Evolutionary conservation across 2,797 vertebrate genomes (phyloP), one percentile per base, ranked within the genome.

Genomic region (Cyclopterus lumpus): DNA sequence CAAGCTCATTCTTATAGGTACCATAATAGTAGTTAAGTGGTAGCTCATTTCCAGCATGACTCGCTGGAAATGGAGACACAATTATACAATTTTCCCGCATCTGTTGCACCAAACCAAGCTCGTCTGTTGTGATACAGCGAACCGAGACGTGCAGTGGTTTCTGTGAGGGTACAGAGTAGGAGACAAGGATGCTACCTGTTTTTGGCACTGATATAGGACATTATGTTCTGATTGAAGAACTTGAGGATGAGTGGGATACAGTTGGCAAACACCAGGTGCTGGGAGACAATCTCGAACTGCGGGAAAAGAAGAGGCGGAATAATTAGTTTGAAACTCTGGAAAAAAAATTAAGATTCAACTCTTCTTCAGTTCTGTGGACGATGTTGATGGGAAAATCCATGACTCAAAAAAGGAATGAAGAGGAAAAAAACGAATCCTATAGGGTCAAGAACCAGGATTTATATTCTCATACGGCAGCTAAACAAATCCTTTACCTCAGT

Each of bases 151-250:
- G 26, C 2, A 2, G 44, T n/a, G 64, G 1, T 54, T 69, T 32
- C 18, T 48, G 24, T 51, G 34, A 66, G 30, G 32, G 15, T 11
- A n/a, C 6, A 28, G n/a, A 28, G 58, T 2, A n/a, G 55, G 36
- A 40, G 28, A 72, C 38, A 57, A 8, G 2, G 48, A 42, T 38
- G 69, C 34, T 94, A 99, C 98, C 98, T 97, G 95, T 99, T 99
- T 90, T 98, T 99, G 93, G 98, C 97, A 80, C 97, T 96, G 93
- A 99, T 99, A 73, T 99, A 99, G 67, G 98, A 99, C 95, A 99
- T 95, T 93, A 99, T 98, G 92, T 99, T 99, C 93, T 99, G 98
- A 94, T 99, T 99, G 96, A 99, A 99, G 95, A 99, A 99, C 93
- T 99, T 99, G 87, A 99, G 95, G 89, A 99, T 99, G 91, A 99